phyloP scores from a whole-genome alignment of 2,888 invertebrate genomes.

The Andrena bicolor region DNA sequence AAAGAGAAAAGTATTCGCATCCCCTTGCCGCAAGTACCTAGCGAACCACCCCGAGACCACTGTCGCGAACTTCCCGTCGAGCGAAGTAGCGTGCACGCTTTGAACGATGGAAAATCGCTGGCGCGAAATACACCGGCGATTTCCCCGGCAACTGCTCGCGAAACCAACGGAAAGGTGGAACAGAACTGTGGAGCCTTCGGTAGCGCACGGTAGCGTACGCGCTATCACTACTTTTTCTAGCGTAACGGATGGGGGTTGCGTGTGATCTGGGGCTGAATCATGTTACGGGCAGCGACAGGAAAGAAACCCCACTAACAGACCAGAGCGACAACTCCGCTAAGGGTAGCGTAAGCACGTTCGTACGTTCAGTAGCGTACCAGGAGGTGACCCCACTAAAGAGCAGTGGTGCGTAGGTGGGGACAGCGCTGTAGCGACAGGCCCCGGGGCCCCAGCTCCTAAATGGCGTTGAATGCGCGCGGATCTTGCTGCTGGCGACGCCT shows the following conservation, averaged over 20 bases:
- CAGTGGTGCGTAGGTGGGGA: constrained; percentile 84
- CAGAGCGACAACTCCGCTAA: constrained; percentile 65
- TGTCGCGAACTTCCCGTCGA: not conserved
- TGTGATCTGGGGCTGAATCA: constrained; percentile 31
- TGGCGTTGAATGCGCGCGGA: constrained; percentile 89
- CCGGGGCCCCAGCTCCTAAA: constrained; percentile 87
- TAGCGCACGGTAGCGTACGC: constrained; percentile 5
- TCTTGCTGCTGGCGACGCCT: constrained; percentile 85
- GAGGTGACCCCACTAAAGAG: constrained; percentile 78
- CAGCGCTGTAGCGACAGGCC: constrained; percentile 84
- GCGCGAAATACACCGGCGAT: not conserved
- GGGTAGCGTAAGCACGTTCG: constrained; percentile 78
- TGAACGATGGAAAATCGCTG: not conserved
- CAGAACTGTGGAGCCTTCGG: constrained; percentile 5
- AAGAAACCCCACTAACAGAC: constrained; percentile 72
- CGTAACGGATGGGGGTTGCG: constrained; percentile 14
- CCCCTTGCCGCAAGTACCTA: not conserved
- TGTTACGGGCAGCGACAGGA: constrained; percentile 64
- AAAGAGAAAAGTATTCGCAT: not conserved
- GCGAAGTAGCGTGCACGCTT: constrained; percentile 42
- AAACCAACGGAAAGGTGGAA: not conserved
- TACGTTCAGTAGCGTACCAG: constrained; percentile 73
- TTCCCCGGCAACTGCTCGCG: not conserved
- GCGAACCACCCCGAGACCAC: not conserved
- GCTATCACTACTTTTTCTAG: constrained; percentile 16